phyloP scores from a whole-genome alignment of 2,888 invertebrate species.

The Melangyna quadrimaculata region DNA sequence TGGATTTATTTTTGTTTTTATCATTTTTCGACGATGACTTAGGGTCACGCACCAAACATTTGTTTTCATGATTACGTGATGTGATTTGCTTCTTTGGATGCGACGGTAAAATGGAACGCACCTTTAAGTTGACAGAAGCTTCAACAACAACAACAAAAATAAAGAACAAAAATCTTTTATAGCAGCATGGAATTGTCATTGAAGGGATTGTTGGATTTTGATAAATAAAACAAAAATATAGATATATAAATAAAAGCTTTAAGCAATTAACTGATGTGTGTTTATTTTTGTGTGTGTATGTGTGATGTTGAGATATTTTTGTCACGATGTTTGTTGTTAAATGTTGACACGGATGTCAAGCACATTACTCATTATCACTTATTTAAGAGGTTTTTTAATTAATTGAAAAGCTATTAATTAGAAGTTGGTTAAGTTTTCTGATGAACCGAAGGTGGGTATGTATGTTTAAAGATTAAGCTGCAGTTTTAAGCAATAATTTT shows the following conservation, averaged over 20 bases:
- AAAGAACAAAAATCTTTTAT: not conserved
- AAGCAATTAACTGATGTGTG: constrained; percentile 23
- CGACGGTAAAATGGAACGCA: not conserved
- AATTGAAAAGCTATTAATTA: not conserved
- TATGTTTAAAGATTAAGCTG: too few relatives aligned
- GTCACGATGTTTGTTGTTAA: not conserved
- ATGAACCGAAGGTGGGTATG: too few relatives aligned
- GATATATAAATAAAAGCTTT: constrained; percentile 18
- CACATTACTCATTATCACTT: constrained; percentile 12
- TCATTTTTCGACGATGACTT: constrained; percentile 13
- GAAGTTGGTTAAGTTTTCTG: too few relatives aligned
- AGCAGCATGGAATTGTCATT: not conserved
- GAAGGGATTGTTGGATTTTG: not conserved
- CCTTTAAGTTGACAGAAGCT: constrained; percentile 14
- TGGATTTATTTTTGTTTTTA: constrained; percentile 9
- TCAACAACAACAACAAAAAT: not conserved
- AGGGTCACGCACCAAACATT: constrained; percentile 32
- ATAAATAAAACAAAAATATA: too few relatives aligned
- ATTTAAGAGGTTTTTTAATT: not conserved
- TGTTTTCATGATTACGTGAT: constrained; percentile 31
- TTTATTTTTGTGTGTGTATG: not conserved
- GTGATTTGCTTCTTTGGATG: constrained; percentile 7
- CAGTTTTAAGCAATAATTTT: too few relatives aligned
- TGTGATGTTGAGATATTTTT: not conserved
- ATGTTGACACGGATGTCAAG: constrained; percentile 3